Base-by-base conservation (phyloP, 2,797 vertebrate species). In the Oreochromis grahami region DNA sequence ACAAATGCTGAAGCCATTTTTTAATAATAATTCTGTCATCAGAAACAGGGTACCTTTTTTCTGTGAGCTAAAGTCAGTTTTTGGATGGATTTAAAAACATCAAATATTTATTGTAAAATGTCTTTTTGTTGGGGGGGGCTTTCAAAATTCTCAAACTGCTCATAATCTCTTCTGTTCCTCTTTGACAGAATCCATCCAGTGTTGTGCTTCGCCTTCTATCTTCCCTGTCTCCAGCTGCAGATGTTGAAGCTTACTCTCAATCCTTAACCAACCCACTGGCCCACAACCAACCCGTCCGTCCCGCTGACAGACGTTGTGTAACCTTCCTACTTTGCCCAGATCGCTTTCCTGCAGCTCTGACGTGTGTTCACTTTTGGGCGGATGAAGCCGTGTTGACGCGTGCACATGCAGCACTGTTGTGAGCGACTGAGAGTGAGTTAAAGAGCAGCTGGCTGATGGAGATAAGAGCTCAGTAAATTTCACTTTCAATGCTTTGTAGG, bases 401-500 rank as follows among this genome's bases (percentile, higher is more conserved):
- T 17, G 14, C 65, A 72, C 17, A 4, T 48, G 68, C 24, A 48
- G 9, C 41, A 0, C 1, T 8, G 19, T 2, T 38, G 19, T 38
- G 68, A 48, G 65, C 0, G 68, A 12, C 65, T 19, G 65, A 45
- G 21, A 45, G 38, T 1, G 48, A 82, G 76, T 77, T 56, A 76
- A 76, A 53, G 56, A 85, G 74, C 87, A 85, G 70, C 82, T 87
- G 81, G 68, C 50, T 45, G 34, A 14, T 34, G 12, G 80, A 76
- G 78, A 86, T 86, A 77, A 85, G 43, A 81, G 77, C 84, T 82
- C 80, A 24, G 43, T 53, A 86, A 86, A 86, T 79, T 79, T 78
- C 60, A 74, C 15, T 74, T 53, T 70, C 53, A 56, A 78, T 84
- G 53, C 79, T 76, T 32, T 52, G n/a, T 14, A 13, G 19, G 12